Evolutionary conservation across 1,140 invertebrate species (phyloP).

Genomic region (Ceratina japonica): DNA sequence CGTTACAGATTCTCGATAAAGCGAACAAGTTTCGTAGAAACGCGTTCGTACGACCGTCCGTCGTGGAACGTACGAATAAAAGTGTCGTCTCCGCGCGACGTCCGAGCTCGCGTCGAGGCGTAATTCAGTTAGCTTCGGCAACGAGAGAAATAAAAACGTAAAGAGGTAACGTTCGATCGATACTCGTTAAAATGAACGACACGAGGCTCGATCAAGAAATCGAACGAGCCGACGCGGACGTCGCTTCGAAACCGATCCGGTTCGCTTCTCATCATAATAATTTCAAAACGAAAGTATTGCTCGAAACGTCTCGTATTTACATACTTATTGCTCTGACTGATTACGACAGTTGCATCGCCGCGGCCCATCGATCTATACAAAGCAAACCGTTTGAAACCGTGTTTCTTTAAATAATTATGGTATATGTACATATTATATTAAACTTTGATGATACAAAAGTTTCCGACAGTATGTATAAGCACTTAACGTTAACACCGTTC

Average conservation of each 20-base stretch:
- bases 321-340: conserved; percentile 46
- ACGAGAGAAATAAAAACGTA: conserved; percentile 20
- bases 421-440: too few relatives aligned
- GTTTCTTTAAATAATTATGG: conserved; percentile 3
- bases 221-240: not conserved
- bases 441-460: conserved; percentile 40
- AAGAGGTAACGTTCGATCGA: not conserved
- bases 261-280: too few relatives aligned
- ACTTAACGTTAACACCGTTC: conserved; percentile 26
- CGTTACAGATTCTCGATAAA: conserved; percentile 54
- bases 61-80: conserved; percentile 28
- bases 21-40: conserved; percentile 49
- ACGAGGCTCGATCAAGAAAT: not conserved
- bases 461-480: conserved; percentile 25
- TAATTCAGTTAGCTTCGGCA: conserved; percentile 34
- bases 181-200: conserved; percentile 28
- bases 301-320: conserved; percentile 38
- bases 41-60: conserved; percentile 1
- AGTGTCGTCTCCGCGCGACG: conserved; percentile 5
- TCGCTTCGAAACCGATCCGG: not conserved
- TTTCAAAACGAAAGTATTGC: conserved; percentile 37
- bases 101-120: conserved; percentile 13
- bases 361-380: conserved; percentile 13
- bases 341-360: conserved; percentile 35
- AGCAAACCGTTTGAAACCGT: conserved; percentile 33